phyloP scores from a whole-genome alignment of 2,113 vertebrate genomes.

The Nannobrachium achirus region DNA sequence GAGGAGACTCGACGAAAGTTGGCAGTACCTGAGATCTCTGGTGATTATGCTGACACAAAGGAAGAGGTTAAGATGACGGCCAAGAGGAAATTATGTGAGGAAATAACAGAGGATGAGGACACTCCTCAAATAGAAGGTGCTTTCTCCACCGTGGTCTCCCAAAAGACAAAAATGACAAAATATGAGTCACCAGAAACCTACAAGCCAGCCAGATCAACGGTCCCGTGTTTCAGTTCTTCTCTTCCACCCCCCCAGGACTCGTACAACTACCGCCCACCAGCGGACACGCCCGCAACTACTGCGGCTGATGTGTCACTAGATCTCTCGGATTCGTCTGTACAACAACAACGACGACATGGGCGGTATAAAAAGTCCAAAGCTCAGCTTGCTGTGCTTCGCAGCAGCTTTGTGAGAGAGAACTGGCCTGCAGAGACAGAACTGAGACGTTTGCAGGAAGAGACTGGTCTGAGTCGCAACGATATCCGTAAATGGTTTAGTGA shows the following conservation, averaged over 20 bases:
- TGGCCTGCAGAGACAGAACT: slow-evolving; percentile 83
- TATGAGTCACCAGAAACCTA: slow-evolving; percentile 70
- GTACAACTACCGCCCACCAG: slow-evolving; percentile 76
- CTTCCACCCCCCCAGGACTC: slow-evolving; percentile 81
- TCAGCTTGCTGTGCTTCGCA: slow-evolving; percentile 77
- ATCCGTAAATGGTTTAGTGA: slow-evolving; percentile 85
- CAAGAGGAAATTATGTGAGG: slow-evolving; percentile 43
- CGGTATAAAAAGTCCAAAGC: slow-evolving; percentile 83
- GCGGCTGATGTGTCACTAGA: slow-evolving; percentile 61
- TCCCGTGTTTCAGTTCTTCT: slow-evolving; percentile 73
- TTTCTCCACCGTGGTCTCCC: slow-evolving; percentile 32
- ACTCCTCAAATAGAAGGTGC: slow-evolving; percentile 35
- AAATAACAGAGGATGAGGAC: slow-evolving; percentile 45
- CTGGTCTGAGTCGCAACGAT: slow-evolving; percentile 82
- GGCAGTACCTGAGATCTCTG: slow-evolving; percentile 63
- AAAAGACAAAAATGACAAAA: slow-evolving; percentile 63
- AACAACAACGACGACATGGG: slow-evolving; percentile 67
- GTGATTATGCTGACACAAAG: slow-evolving; percentile 44
- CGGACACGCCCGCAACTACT: slow-evolving; percentile 51
- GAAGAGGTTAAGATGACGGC: slow-evolving; percentile 42
- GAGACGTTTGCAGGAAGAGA: slow-evolving; percentile 81
- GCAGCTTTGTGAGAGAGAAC: slow-evolving; percentile 79
- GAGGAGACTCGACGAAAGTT: slow-evolving; percentile 86
- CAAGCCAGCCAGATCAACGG: slow-evolving; percentile 65
- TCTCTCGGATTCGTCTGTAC: slow-evolving; percentile 59